Base-by-base conservation (phyloP, 2,113 vertebrate species). In the Coptodon rendalli region DNA sequence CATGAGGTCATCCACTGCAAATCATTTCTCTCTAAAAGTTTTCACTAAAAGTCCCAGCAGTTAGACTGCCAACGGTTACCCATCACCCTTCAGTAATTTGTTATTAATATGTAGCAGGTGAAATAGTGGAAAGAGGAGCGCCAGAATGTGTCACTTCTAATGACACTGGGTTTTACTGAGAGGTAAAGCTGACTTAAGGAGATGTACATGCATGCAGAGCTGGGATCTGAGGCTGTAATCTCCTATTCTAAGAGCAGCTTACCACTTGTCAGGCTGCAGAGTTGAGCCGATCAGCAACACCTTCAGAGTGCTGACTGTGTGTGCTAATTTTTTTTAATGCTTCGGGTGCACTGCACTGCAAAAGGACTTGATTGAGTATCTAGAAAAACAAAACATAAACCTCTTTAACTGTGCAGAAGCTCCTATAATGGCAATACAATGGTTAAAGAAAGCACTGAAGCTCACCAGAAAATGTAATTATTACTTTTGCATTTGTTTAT, bases 181-280 rank as follows among this genome's bases (percentile, higher is more conserved):
- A 80, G 84, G 66, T 82, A 94, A 95, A 95, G 89, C 94, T 92
- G 90, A 78, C 68, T 95, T 96, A 94, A 95, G 91, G 92, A 89
- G 88, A 91, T 94, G 94, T 85, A 87, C 94, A 95, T 91, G 88
- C 87, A 87, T 91, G 93, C 92, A 96, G 94, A 96, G 92, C 94
- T 92, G 89, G 95, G 95, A 95, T 96, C 94, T 94, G 84, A 95
- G 31, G 83, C 78, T 11, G 81, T 96, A 96, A 95, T 95, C 94
- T 94, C 76, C 82, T 84, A 76, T 86, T 93, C 89, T 94, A 90
- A 94, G 89, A 95, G 89, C 87, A 88, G 80, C 87, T 96, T 96
- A 95, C 40, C 80, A 90, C 89, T 93, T 93, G 90, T 92, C 94
- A 88, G 92, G 82, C 86, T 93, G 71, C 86, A 94, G 81, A 61